Conservation (phyloP, 1,140 invertebrate genomes). For the Drosophila asahinai region DNA sequence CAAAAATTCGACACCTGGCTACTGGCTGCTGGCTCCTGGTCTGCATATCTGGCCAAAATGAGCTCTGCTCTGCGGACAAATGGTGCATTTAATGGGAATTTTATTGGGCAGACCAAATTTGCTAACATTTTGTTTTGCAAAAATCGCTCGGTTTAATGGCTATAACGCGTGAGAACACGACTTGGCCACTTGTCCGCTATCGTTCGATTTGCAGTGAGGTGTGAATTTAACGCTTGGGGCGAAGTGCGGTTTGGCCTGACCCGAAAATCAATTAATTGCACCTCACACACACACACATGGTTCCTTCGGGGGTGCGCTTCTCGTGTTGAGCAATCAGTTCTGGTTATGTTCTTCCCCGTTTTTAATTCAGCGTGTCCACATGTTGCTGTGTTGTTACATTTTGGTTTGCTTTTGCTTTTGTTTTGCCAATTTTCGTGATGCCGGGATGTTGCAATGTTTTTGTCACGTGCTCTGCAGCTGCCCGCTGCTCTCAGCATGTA, state of each 20-base stretch:
- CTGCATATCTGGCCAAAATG: slow-evolving; percentile 9
- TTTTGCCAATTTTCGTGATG: slow-evolving; percentile 29
- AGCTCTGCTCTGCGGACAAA: slow-evolving; percentile 6
- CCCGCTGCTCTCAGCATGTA: slow-evolving; percentile 33
- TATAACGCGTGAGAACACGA: slow-evolving; percentile 3
- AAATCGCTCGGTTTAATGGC: not conserved
- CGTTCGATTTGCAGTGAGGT: slow-evolving; percentile 28
- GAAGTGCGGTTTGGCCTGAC: not conserved
- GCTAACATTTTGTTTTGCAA: slow-evolving; percentile 6
- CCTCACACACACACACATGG: slow-evolving; percentile 17
- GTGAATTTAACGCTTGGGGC: slow-evolving; percentile 20
- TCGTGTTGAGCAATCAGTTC: slow-evolving; percentile 27
- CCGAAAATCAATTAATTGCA: slow-evolving; percentile 48
- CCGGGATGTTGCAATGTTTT: slow-evolving; percentile 57
- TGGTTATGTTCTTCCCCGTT: slow-evolving; percentile 23
- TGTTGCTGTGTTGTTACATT: slow-evolving; percentile 32
- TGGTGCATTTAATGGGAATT: slow-evolving; percentile 37
- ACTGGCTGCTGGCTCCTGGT: not conserved
- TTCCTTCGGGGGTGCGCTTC: slow-evolving; percentile 17
- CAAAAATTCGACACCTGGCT: slow-evolving; percentile 39
- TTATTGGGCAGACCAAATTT: slow-evolving; percentile 9
- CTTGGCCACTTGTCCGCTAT: not conserved
- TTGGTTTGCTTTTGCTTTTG: slow-evolving; percentile 23
- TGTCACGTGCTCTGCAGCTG: slow-evolving; percentile 68
- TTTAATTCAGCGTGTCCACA: slow-evolving; percentile 48